Evolutionary conservation across 2,888 invertebrate genomes (phyloP).

Genomic region (Hirtodrosophila alboralis): DNA sequence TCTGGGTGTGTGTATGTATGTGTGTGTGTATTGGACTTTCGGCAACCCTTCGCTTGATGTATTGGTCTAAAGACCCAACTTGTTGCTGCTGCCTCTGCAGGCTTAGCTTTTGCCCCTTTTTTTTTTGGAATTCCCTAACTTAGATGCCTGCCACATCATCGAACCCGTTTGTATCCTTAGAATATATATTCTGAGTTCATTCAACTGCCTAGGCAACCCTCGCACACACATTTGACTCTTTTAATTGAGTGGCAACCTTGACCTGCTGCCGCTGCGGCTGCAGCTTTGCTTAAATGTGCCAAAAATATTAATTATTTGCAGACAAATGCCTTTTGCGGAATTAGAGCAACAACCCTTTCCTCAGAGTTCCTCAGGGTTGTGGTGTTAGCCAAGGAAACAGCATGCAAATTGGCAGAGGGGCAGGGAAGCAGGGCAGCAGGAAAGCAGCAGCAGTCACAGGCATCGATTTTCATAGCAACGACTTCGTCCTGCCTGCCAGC

Average conservation of each 20-base stretch:
- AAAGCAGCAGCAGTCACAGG: neutral
- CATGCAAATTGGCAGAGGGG: slow-evolving; percentile 12
- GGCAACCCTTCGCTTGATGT: slow-evolving; percentile 71
- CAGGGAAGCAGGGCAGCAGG: too few species aligned
- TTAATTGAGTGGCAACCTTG: slow-evolving; percentile 44
- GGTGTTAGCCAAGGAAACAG: too few species aligned
- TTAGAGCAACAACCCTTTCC: slow-evolving; percentile 58
- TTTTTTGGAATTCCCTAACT: slow-evolving; percentile 7
- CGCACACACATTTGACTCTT: neutral
- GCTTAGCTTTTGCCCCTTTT: slow-evolving; percentile 3
- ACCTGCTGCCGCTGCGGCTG: slow-evolving; percentile 45
- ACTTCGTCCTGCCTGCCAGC: slow-evolving; percentile 11
- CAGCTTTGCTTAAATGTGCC: slow-evolving; percentile 37
- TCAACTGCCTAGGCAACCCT: slow-evolving; percentile 46
- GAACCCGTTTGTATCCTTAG: slow-evolving; percentile 9
- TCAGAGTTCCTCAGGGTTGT: too few species aligned
- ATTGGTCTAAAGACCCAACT: slow-evolving; percentile 33
- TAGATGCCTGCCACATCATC: slow-evolving; percentile 27
- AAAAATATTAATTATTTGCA: slow-evolving; percentile 67
- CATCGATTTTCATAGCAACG: slow-evolving; percentile 60
- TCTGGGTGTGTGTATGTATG: slow-evolving; percentile 17
- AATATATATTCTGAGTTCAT: slow-evolving; percentile 34
- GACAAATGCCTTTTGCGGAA: slow-evolving; percentile 22
- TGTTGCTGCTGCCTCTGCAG: slow-evolving; percentile 41
- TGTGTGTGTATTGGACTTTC: slow-evolving; percentile 38